Evolutionary conservation across 2,888 invertebrate genomes (phyloP).

Genomic region (Acanthococcus lagerstroemiae): DNA sequence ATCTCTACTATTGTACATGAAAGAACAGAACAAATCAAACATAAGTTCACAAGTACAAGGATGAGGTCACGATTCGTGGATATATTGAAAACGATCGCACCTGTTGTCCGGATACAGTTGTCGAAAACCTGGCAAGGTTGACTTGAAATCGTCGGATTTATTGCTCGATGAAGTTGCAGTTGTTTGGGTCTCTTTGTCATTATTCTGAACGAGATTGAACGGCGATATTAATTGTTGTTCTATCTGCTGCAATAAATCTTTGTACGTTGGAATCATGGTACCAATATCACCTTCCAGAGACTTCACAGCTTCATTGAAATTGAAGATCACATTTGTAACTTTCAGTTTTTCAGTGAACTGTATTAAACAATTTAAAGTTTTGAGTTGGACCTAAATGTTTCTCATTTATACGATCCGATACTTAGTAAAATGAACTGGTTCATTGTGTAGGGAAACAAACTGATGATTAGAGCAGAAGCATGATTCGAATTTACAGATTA

Average conservation of each 20-base stretch:
- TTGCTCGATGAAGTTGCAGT: not conserved
- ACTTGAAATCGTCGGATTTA: not conserved
- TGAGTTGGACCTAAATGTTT: too few species aligned
- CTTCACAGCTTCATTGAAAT: constrained; percentile 49
- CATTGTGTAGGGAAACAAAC: too few species aligned
- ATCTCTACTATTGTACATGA: not conserved
- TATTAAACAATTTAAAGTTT: constrained; percentile 41
- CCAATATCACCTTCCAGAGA: constrained; percentile 50
- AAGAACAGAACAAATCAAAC: not conserved
- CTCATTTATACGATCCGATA: too few species aligned
- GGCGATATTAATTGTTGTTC: constrained; percentile 58
- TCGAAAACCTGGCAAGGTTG: not conserved
- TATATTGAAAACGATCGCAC: not conserved
- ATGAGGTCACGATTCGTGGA: not conserved
- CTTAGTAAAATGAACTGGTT: too few species aligned
- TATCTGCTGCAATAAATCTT: constrained; percentile 51
- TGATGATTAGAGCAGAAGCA: too few species aligned
- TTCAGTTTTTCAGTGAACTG: constrained; percentile 50
- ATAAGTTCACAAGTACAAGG: not conserved
- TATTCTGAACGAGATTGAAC: constrained; percentile 42
- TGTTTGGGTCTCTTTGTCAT: constrained; percentile 45
- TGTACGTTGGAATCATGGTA: constrained; percentile 55
- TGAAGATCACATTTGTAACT: constrained; percentile 53
- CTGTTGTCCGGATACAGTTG: not conserved
- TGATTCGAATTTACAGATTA: too few species aligned